Base-by-base conservation (phyloP, 2,888 invertebrate species). In the Diabrotica balteata region DNA sequence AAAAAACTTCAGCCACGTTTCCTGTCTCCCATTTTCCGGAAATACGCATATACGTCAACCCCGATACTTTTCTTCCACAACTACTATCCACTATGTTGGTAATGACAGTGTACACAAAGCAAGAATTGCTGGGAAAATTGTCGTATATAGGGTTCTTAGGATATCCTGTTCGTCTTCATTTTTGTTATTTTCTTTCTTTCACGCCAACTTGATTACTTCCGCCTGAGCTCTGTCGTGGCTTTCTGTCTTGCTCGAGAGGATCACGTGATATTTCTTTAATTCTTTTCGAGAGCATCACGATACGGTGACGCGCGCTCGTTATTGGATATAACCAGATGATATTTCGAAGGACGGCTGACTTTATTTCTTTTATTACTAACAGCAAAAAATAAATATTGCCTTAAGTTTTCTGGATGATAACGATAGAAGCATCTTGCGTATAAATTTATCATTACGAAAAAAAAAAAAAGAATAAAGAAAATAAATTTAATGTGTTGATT, bases 121-220 rank as follows among this genome's bases (percentile, higher is more conserved):
- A 55, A 54, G 60, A 61, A 57, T 55, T 59, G 63, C 59, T 50
- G 64, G 57, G 61, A 60, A 68, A 68, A 64, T 64, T 68, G 68
- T 68, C 68, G 60, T 68, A 66, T 61, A 64, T 64, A 64, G 60
- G 47, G 60, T 54, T 60, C 60, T 64, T 43, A 66, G 69, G 69
- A 69, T 63, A 69, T 66, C 69, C 69, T 62, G 65, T 52, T 69
- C 66, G 65, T 63, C 65, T 64, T 65, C 63, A 66, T 66, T 69
- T 69, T 66, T 66, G 65, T 58, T 63, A 62, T 62, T 69, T 66
- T 63, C 65, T 63, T 65, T 66, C 58, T 65, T 52, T 63, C 58
- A 46, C 65, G 69, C 61, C 61, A 54, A 57, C 53, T 65, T 57
- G 65, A 69, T 69, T 69, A 62, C 66, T 69, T 69, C 69, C 69